Base-by-base conservation (phyloP, 2,113 vertebrate genomes). In the Elephas maximus region DNA sequence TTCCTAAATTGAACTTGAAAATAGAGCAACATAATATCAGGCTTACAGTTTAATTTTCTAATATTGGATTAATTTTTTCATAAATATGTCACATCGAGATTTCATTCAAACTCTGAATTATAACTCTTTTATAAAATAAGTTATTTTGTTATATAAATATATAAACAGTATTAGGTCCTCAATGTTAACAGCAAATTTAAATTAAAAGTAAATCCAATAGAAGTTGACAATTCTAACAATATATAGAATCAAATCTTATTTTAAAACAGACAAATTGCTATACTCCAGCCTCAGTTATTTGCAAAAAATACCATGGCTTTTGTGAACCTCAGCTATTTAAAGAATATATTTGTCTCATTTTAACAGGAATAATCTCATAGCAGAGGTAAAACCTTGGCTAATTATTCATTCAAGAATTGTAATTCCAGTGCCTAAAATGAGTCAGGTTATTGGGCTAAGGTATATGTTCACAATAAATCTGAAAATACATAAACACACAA, bases 111-210 rank as follows among this genome's bases (percentile, higher is more conserved):
- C 51, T 3, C 8, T 57, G 67, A 69, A 80, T 18, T 94, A 21
- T 78, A 69, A 91, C 41, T 96, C 30, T 41, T 63, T 87, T 76
- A 10, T 69, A 48, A 74, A 96, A 82, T n/a, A 83, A 87, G 12
- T 60, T 57, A 5, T 8, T 30, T 33, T 77, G 24, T 48, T 74
- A 20, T 57, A 4, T 17, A 57, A 17, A 57, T 57, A 57, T 17
- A n/a, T 57, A 41, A 48, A 51, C 1, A 82, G 67, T 15, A 7
- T 44, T 2, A 30, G 30, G 11, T 44, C n/a, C 20, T 84, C 76
- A 26, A 65, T n/a, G 63, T 45, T 74, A 51, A 74, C 37, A 93
- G 14, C 12, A 76, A 88, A 65, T 78, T 78, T 88, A n/a, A 78
- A 67, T 80, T 90, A 41, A 93, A 26, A 81, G 20, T 3, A 91